Base-by-base conservation (phyloP, 2,797 vertebrate species). In the Manis javanica region DNA sequence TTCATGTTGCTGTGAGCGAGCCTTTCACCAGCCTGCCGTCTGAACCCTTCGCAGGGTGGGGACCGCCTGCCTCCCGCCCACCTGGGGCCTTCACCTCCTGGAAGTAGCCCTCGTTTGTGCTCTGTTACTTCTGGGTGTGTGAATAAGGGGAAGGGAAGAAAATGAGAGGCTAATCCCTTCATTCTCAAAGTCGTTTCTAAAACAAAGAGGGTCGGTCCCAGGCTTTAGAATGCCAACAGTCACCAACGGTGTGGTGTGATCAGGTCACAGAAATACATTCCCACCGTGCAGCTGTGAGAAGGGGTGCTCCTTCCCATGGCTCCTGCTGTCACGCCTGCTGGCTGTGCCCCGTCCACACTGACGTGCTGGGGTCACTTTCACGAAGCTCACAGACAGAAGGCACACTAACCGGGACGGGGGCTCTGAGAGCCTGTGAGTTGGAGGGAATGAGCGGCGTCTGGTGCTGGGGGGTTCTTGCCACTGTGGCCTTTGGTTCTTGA, bases 1-100 rank as follows among this genome's bases (percentile, higher is more conserved):
- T 69, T 94, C 96, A 51, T 18, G 29, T 37, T 85, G 87, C 51
- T 31, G 7, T 81, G 55, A 81, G 93, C 92, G 95, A 55, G 71
- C 79, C 55, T 92, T 64, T 72, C 49, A 61, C 8, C 1, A 12
- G 39, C 64, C n/a, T 3, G 1, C 19, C n/a, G 63, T 21, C 57
- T 55, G 66, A 86, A 19, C 23, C 55, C 34, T 34, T 0, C 1
- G 57, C 61, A 37, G 1, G 3, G 10, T 4, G 3, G 8, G 51
- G 55, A 63, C 92, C 34, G 5, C 46, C 90, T 1, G 13, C 72
- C 68, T 42, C 55, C 81, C 0, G 8, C 59, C 24, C 2, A 14
- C 37, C 16, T 19, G 23, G 19, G 46, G 69, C 13, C 57, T 34
- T 82, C 37, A 37, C 46, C 46, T 31, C 21, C 19, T 72, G 1